These are phyloP conservation scores for Sclerodermus sp. DNA, from an alignment of 2,888 invertebrate species.

Conservation along the genomic window DNA sequence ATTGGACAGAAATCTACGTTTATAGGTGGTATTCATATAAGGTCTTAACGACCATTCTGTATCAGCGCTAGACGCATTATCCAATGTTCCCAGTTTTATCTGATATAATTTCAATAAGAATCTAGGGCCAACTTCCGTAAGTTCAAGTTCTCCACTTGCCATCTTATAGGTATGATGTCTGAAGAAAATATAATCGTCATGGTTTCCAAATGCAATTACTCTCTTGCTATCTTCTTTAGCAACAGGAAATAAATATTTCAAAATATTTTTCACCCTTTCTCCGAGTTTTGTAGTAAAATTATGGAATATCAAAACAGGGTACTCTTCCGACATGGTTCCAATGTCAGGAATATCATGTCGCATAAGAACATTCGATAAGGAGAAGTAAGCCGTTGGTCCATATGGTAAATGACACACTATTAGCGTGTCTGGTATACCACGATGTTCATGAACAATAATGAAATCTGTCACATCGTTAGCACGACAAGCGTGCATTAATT, in stretches of 20 bases:
- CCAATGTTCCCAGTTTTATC: constrained; percentile 92
- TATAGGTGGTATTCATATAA: constrained; percentile 93
- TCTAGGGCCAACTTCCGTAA: constrained; percentile 91
- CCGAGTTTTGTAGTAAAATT: constrained; percentile 91
- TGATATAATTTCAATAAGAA: constrained; percentile 94
- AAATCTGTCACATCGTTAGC: constrained; percentile 98
- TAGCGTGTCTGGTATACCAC: constrained; percentile 84
- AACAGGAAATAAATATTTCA: constrained; percentile 82
- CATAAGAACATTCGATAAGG: constrained; percentile 94
- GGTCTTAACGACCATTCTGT: constrained; percentile 95
- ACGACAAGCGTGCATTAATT: constrained; percentile 88
- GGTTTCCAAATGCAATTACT: constrained; percentile 92
- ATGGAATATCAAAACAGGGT: constrained; percentile 94
- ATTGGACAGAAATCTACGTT: constrained; percentile 84
- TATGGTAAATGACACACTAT: constrained; percentile 91
- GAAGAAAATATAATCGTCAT: constrained; percentile 94
- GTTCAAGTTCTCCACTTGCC: constrained; percentile 73
- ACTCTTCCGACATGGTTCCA: constrained; percentile 95
- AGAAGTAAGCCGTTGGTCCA: constrained; percentile 97
- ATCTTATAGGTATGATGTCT: constrained; percentile 92
- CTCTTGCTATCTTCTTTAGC: constrained; percentile 93
- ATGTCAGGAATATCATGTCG: constrained; percentile 96
- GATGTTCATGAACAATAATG: constrained; percentile 87
- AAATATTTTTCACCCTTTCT: constrained; percentile 72
- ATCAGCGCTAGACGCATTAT: constrained; percentile 82